phyloP scores from a whole-genome alignment of 2,888 invertebrate genomes.

The Yponomeuta malinellus region DNA sequence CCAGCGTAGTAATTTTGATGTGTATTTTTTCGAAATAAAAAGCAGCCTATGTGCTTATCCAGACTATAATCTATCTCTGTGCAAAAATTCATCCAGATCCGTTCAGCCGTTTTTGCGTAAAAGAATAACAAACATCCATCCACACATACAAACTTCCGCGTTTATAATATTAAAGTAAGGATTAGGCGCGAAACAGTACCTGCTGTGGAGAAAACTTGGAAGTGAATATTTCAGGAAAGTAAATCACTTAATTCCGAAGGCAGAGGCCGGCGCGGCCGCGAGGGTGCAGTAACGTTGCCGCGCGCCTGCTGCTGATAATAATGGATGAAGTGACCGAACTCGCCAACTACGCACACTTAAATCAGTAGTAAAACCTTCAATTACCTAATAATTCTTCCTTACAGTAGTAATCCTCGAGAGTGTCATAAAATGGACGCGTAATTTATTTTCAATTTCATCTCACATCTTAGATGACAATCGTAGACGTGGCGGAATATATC shows the following conservation, averaged over 20 bases:
- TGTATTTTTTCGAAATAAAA: too few species aligned
- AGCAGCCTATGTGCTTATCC: too few species aligned
- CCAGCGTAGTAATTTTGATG: too few species aligned
- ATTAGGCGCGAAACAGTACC: constrained; percentile 16
- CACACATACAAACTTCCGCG: too few species aligned
- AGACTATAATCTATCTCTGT: too few species aligned
- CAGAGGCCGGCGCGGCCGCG: constrained; percentile 37
- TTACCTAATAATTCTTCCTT: constrained; percentile 14
- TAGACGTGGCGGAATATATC: background rate
- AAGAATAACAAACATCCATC: too few species aligned
- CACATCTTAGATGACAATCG: background rate
- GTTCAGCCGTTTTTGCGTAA: too few species aligned
- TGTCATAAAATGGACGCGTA: constrained; percentile 2
- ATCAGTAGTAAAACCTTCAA: constrained; percentile 23
- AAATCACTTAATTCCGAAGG: constrained; percentile 17
- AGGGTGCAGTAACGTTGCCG: constrained; percentile 44
- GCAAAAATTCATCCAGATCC: too few species aligned
- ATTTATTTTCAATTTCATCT: background rate
- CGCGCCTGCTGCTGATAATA: constrained; percentile 42
- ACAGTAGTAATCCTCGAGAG: constrained; percentile 20
- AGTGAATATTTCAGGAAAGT: constrained; percentile 10
- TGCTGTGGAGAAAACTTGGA: background rate
- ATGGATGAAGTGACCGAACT: constrained; percentile 44
- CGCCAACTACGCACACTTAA: constrained; percentile 30
- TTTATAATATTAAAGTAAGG: background rate